phyloP scores from a whole-genome alignment of 2,113 vertebrate species.

The Daboia siamensis region DNA sequence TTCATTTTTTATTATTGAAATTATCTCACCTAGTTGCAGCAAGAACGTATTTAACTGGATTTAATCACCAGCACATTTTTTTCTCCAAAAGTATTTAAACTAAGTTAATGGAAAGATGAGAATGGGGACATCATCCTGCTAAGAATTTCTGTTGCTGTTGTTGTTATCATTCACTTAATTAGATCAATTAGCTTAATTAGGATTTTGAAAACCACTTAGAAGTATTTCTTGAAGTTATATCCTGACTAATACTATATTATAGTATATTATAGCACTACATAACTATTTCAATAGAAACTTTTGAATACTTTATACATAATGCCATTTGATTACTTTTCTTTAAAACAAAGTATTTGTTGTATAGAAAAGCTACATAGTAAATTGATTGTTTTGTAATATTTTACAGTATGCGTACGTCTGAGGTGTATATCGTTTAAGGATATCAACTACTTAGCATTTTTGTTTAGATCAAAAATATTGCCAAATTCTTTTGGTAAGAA shows the following conservation, averaged over 20 bases:
- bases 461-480: neutral
- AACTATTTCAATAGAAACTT: neutral
- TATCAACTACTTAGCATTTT: constrained; percentile 13
- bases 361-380: neutral
- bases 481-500: neutral
- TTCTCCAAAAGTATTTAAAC: neutral
- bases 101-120: neutral
- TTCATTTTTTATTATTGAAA: neutral
- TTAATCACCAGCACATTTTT: neutral
- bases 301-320: neutral
- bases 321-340: neutral
- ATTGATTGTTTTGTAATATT: neutral
- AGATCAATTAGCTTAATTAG: neutral
- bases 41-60: neutral
- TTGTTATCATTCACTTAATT: neutral
- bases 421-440: neutral
- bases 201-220: neutral
- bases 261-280: neutral
- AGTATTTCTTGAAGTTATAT: neutral
- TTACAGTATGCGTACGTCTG: neutral
- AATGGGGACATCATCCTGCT: neutral
- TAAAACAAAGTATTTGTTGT: neutral
- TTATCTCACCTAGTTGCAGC: neutral
- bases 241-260: neutral
- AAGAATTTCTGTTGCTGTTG: neutral